phyloP scores from a whole-genome alignment of 2,113 vertebrate species.

The Gallinago media region DNA sequence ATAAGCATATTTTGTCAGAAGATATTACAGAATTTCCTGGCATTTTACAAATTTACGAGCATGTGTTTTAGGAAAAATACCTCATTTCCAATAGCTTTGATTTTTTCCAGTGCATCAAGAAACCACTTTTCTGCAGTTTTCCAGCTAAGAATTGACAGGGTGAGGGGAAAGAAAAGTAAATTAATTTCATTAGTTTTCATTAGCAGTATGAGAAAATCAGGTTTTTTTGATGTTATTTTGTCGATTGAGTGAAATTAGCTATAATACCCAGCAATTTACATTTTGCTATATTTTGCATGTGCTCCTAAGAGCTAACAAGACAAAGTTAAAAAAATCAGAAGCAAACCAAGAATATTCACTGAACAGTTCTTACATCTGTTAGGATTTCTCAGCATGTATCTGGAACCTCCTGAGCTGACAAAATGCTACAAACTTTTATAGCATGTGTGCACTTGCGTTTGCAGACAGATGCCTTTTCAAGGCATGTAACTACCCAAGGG shows the following conservation, averaged over 20 bases:
- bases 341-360: background rate
- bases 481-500: background rate
- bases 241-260: background rate
- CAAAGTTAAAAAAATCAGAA: background rate
- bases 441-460: background rate
- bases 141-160: constrained; percentile 82
- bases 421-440: background rate
- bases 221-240: background rate
- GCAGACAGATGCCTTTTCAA: background rate
- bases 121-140: constrained; percentile 96
- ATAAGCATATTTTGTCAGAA: background rate
- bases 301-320: background rate
- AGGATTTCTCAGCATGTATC: background rate
- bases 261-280: background rate
- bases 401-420: background rate
- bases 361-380: background rate
- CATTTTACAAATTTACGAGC: background rate
- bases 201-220: background rate
- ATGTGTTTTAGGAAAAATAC: constrained; percentile 67
- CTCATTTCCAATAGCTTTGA: constrained; percentile 98
- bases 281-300: background rate
- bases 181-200: background rate
- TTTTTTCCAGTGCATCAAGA: constrained; percentile 97
- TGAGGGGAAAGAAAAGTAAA: background rate
- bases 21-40: background rate